Evolutionary conservation across 2,888 invertebrate genomes (phyloP).

Genomic region (Fragum sueziense): DNA sequence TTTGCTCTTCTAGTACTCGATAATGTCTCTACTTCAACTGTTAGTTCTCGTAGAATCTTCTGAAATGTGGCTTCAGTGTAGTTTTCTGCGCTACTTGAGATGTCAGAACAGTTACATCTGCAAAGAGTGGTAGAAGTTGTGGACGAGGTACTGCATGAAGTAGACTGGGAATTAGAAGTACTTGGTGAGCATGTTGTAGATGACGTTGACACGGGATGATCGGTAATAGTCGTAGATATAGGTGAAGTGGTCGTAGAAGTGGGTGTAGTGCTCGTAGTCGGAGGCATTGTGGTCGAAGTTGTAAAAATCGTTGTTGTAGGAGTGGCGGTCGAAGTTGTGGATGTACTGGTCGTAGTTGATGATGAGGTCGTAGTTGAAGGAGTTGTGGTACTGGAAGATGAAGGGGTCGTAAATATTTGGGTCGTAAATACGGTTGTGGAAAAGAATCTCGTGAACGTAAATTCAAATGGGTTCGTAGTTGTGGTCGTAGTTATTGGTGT

Average conservation of each 20-base stretch:
- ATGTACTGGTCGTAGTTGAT: not conserved
- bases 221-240: not conserved
- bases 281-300: not conserved
- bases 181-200: not conserved
- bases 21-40: not conserved
- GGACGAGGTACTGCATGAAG: not conserved
- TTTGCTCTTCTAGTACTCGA: slow-evolving; percentile 4
- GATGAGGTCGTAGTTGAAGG: not conserved
- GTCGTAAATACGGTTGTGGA: not conserved
- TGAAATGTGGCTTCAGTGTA: not conserved
- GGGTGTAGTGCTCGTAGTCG: not conserved
- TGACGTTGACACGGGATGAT: not conserved
- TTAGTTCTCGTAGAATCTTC: not conserved
- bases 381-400: not conserved
- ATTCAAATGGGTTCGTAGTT: not conserved
- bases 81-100: not conserved
- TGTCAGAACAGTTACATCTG: not conserved
- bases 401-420: not conserved
- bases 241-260: not conserved
- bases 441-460: too few species aligned
- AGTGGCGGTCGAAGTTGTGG: not conserved
- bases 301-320: not conserved
- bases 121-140: not conserved
- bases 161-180: not conserved
- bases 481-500: not conserved